A percentile compares a stretch with the other conserved stretches of the same genome.
These are phyloP conservation scores for Trilocha varians DNA, from an alignment of 2,888 invertebrate species.

Conservation along the genomic window DNA sequence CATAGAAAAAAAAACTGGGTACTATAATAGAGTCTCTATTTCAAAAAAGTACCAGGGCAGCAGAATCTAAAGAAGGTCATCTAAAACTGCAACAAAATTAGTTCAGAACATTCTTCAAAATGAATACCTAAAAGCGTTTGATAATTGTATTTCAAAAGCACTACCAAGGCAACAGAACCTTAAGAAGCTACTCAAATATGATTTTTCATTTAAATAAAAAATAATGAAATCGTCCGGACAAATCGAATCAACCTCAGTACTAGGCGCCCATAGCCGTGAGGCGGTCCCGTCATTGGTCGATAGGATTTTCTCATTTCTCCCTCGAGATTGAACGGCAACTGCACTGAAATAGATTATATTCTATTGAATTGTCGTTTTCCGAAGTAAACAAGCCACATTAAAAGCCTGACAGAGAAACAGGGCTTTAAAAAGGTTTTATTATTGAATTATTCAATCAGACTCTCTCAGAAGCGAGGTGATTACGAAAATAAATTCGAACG, in stretches of 20 bases:
- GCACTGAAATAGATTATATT: conserved; percentile 54
- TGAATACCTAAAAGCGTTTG: too few relatives aligned
- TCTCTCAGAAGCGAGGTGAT: background rate
- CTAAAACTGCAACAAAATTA: too few relatives aligned
- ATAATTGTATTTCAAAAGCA: too few relatives aligned
- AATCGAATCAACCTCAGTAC: conserved; percentile 12
- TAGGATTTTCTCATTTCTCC: conserved; percentile 44
- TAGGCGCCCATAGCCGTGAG: conserved; percentile 21
- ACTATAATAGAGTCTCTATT: too few relatives aligned
- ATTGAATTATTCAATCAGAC: background rate
- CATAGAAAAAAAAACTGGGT: too few relatives aligned
- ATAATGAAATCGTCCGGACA: background rate
- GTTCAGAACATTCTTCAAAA: too few relatives aligned
- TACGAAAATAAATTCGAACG: background rate
- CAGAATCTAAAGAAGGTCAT: too few relatives aligned
- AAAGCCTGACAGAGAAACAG: conserved; percentile 8
- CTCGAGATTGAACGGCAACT: conserved; percentile 40
- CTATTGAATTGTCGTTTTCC: conserved; percentile 42
- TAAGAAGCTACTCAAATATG: background rate
- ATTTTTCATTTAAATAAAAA: background rate
- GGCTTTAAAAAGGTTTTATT: background rate
- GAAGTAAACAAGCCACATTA: conserved; percentile 31
- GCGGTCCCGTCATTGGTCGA: conserved; percentile 23
- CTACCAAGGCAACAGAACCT: too few relatives aligned
- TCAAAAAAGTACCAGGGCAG: too few relatives aligned